phyloP scores from a whole-genome alignment of 2,113 vertebrate genomes.

The Nannospalax galili region DNA sequence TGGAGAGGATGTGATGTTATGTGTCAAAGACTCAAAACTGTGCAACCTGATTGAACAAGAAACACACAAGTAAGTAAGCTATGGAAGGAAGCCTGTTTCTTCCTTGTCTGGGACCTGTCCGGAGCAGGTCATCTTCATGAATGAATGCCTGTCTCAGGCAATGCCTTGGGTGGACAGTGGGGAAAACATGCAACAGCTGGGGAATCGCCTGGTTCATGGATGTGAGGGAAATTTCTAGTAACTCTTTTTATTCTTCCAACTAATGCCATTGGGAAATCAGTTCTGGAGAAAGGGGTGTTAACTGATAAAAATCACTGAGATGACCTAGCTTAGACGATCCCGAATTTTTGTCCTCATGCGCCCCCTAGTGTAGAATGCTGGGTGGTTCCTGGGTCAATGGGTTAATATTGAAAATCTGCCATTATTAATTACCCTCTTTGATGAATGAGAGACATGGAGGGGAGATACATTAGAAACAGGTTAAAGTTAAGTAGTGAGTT shows the following conservation, averaged over 20 bases:
- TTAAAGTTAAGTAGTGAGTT: conserved; percentile 23
- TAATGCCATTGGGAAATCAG: conserved; percentile 24
- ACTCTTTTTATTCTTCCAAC: not conserved
- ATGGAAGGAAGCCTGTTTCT: not conserved
- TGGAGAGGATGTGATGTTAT: not conserved
- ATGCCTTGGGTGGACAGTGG: not conserved
- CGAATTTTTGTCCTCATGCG: conserved; percentile 80
- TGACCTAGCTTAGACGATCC: not conserved
- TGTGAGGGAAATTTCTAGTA: not conserved
- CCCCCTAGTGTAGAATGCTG: conserved; percentile 84
- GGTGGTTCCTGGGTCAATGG: conserved; percentile 58
- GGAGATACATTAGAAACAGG: conserved; percentile 40
- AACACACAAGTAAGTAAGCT: not conserved
- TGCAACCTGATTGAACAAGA: not conserved
- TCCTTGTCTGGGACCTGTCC: not conserved
- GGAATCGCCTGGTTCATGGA: not conserved
- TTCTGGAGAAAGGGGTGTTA: conserved; percentile 44
- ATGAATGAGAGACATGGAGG: not conserved
- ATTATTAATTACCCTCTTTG: not conserved
- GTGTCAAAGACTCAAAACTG: not conserved
- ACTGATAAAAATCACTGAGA: not conserved
- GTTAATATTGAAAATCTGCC: not conserved
- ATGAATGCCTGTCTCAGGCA: not conserved
- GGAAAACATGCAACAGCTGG: not conserved
- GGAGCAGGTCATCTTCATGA: not conserved